Percentiles rank a stretch among this genome's conserved stretches.
phyloP scores from a whole-genome alignment of 2,888 invertebrate species.

The Epiperipatus broadwayi region DNA sequence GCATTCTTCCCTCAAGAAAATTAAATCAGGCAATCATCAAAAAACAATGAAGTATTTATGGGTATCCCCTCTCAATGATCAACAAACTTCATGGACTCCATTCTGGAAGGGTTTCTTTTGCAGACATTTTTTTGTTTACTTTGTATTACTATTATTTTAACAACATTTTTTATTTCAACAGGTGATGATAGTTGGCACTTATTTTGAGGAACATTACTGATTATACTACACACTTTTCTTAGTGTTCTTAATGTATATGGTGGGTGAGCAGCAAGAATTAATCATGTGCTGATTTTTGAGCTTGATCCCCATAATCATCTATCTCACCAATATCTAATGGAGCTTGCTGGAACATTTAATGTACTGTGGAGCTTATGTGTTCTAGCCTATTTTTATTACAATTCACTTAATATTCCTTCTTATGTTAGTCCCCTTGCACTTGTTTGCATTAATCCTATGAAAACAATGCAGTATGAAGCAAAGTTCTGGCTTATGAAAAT shows the following conservation, averaged over 20 bases:
- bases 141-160: too few species aligned
- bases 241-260: slow-evolving; percentile 93
- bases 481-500: slow-evolving; percentile 81
- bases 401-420: slow-evolving; percentile 66
- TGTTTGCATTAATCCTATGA: slow-evolving; percentile 69
- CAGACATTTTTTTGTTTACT: slow-evolving; percentile 78
- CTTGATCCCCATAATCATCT: slow-evolving; percentile 80
- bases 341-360: slow-evolving; percentile 73
- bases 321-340: slow-evolving; percentile 76
- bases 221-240: slow-evolving; percentile 77
- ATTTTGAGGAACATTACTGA: slow-evolving; percentile 77
- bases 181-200: slow-evolving; percentile 55
- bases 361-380: slow-evolving; percentile 85
- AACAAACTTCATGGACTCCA: slow-evolving; percentile 87
- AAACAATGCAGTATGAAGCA: slow-evolving; percentile 74
- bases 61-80: slow-evolving; percentile 90
- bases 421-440: slow-evolving; percentile 76
- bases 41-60: slow-evolving; percentile 92
- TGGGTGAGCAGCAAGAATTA: slow-evolving; percentile 90
- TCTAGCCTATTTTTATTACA: slow-evolving; percentile 58
- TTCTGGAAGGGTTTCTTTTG: slow-evolving; percentile 87
- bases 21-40: slow-evolving; percentile 74
- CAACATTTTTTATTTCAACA: too few species aligned
- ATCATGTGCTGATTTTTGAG: slow-evolving; percentile 92
- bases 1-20: too few species aligned